Conservation (phyloP, 2,113 vertebrate species). For the Oreocharis arfaki region DNA sequence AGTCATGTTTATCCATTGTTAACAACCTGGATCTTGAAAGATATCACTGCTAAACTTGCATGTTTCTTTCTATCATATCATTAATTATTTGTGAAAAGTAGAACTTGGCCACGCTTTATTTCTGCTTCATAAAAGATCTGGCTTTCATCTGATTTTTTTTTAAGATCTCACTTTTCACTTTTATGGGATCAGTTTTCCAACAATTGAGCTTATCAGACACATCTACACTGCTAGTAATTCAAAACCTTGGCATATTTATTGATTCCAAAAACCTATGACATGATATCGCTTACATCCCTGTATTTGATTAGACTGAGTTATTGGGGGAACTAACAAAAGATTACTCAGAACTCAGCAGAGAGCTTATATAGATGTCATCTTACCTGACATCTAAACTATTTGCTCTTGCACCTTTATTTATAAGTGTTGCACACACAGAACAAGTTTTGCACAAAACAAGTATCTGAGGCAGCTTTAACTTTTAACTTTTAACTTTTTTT, state of each 20-base stretch:
- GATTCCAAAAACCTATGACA: slow-evolving; percentile 58
- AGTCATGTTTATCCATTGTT: neutral
- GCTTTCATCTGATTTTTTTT: slow-evolving; percentile 4
- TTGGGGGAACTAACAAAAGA: slow-evolving; percentile 24
- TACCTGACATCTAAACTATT: neutral
- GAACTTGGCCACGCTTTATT: neutral
- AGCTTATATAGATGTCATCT: neutral
- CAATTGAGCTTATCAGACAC: slow-evolving; percentile 32
- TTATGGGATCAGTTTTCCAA: slow-evolving; percentile 45
- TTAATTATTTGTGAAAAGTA: neutral
- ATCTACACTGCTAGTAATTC: slow-evolving; percentile 43
- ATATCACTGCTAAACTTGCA: neutral
- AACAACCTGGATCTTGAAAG: neutral
- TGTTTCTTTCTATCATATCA: neutral
- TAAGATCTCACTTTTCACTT: slow-evolving; percentile 24
- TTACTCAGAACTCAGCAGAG: slow-evolving; percentile 15
- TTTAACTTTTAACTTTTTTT: too few species aligned
- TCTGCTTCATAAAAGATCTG: neutral
- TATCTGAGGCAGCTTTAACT: neutral
- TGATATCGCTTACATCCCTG: neutral
- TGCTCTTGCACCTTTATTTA: slow-evolving; percentile 5
- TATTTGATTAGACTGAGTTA: slow-evolving; percentile 50
- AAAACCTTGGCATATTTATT: slow-evolving; percentile 53
- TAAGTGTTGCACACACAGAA: neutral
- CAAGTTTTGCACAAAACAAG: neutral